Conservation (phyloP, 2,888 invertebrate genomes). For the Microchrysa polita region DNA sequence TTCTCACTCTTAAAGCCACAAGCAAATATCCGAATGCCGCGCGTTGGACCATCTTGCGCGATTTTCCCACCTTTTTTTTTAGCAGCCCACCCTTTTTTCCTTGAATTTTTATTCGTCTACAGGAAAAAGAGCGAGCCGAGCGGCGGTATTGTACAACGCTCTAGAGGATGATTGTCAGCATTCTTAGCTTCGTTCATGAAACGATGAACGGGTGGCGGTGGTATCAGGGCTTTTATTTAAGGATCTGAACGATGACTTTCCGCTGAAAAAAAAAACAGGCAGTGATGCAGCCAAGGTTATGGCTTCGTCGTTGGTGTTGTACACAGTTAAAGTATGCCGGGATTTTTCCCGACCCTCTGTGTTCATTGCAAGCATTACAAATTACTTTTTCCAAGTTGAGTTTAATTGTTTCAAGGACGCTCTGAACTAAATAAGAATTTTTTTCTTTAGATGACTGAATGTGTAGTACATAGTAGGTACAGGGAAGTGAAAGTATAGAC, state of each 20-base stretch:
- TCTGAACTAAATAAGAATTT: slow-evolving; percentile 35
- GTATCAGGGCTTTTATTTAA: slow-evolving; percentile 17
- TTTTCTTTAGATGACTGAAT: slow-evolving; percentile 22
- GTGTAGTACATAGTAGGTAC: slow-evolving; percentile 21
- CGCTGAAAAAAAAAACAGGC: not conserved
- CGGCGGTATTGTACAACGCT: slow-evolving; percentile 15
- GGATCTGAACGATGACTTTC: not conserved
- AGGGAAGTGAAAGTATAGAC: slow-evolving; percentile 36
- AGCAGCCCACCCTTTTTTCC: slow-evolving; percentile 22
- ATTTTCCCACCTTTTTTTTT: slow-evolving; percentile 26
- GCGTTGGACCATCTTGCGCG: slow-evolving; percentile 20
- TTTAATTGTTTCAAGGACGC: slow-evolving; percentile 45
- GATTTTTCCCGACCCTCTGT: not conserved
- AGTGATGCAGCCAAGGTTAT: slow-evolving; percentile 41
- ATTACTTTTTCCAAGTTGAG: slow-evolving; percentile 44
- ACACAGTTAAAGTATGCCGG: slow-evolving; percentile 15
- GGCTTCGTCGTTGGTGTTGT: slow-evolving; percentile 17
- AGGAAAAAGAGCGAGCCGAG: slow-evolving; percentile 17
- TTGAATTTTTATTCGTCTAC: slow-evolving; percentile 40
- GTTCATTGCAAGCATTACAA: slow-evolving; percentile 36
- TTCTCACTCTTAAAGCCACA: not conserved
- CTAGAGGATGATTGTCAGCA: not conserved
- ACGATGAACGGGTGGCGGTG: not conserved
- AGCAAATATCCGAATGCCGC: not conserved
- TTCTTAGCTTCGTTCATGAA: not conserved